Conservation (phyloP, 2,113 vertebrate genomes). For the Sisor rabdophorus region DNA sequence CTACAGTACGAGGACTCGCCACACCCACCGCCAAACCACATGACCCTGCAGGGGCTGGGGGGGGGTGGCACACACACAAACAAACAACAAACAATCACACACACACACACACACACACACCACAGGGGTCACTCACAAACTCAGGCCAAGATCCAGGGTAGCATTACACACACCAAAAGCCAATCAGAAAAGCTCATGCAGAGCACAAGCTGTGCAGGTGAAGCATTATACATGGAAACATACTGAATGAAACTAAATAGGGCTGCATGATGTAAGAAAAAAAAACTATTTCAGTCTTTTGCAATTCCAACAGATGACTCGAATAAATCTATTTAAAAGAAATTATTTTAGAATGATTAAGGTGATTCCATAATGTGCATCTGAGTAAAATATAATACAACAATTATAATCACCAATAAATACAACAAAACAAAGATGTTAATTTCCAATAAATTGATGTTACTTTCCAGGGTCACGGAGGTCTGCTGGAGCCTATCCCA, state of each 20-base stretch:
- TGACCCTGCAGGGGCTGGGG: slow-evolving; percentile 77
- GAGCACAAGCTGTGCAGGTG: slow-evolving; percentile 11
- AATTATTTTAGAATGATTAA: no score
- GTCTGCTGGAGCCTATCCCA: no score
- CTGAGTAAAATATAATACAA: no score
- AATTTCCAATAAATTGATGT: no score
- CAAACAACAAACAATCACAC: slow-evolving; percentile 4
- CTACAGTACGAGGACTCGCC: slow-evolving; percentile 76
- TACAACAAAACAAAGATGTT: no score
- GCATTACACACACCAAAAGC: slow-evolving; percentile 26
- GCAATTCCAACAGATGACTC: no score
- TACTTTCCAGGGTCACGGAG: no score
- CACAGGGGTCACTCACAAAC: slow-evolving; percentile 26
- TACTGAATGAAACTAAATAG: slow-evolving; percentile 5
- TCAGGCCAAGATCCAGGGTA: slow-evolving; percentile 32
- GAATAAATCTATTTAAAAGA: no score
- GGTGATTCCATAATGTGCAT: no score
- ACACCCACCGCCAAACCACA: slow-evolving; percentile 66
- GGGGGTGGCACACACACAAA: neutral
- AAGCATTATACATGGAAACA: neutral
- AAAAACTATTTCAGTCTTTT: no score
- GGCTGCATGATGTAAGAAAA: no score
- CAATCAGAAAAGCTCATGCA: slow-evolving; percentile 36
- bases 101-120: slow-evolving; percentile 7
- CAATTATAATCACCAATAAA: no score